Evolutionary conservation across 2,888 invertebrate genomes (phyloP).

Genomic region (Augochlorella aurata): DNA sequence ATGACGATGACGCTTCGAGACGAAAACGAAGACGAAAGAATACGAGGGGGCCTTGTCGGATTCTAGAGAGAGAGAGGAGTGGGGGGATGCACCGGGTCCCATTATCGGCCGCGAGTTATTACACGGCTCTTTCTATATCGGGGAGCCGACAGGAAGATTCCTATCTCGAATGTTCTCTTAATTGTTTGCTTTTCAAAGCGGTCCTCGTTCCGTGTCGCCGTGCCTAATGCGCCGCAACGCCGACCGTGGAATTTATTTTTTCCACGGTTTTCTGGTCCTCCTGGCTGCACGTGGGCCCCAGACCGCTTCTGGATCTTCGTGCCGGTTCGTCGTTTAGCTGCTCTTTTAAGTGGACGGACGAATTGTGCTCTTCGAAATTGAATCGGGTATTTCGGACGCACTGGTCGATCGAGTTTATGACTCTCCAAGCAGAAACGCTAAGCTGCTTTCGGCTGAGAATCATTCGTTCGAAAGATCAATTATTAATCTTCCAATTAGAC

Average conservation of each 20-base stretch:
- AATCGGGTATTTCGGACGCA: no score
- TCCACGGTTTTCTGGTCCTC: conserved; percentile 2
- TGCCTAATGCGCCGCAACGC: conserved; percentile 15
- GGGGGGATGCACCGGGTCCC: conserved; percentile 4
- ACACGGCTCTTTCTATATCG: conserved; percentile 25
- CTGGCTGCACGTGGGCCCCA: not conserved
- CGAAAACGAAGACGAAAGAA: not conserved
- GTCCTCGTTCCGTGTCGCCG: conserved; percentile 15
- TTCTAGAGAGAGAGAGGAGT: not conserved
- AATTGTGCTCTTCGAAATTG: no score
- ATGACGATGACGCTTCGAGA: not conserved
- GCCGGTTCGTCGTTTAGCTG: not conserved
- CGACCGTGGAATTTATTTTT: conserved; percentile 31
- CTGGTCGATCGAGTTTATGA: no score
- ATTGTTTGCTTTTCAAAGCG: conserved; percentile 45
- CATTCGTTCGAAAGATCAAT: no score
- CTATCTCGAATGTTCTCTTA: conserved; percentile 19
- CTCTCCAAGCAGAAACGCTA: no score
- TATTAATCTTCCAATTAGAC: no score
- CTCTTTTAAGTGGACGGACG: no score
- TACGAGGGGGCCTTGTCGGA: not conserved
- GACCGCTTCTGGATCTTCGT: not conserved
- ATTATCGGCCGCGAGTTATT: conserved; percentile 32
- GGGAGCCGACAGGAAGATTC: conserved; percentile 20
- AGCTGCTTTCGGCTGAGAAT: no score